These are phyloP conservation scores for Physella acuta DNA, from an alignment of 1,140 invertebrate genomes.

Conservation along the genomic window DNA sequence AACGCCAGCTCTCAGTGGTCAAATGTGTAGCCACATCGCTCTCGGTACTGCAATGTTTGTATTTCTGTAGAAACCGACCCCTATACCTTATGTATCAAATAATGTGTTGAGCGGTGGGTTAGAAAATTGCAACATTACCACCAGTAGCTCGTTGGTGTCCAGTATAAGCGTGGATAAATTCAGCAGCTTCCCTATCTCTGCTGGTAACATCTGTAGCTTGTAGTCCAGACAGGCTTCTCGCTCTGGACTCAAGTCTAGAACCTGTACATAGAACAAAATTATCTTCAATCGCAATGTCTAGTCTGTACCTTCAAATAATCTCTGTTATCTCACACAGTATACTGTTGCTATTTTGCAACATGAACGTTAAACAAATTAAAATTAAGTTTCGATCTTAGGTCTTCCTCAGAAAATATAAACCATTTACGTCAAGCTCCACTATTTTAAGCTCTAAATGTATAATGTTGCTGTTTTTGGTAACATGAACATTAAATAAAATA, in stretches of 20 bases:
- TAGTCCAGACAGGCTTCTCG: slow-evolving; percentile 56
- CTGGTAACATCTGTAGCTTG: slow-evolving; percentile 48
- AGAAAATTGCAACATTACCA: neutral
- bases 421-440: slow-evolving; percentile 47
- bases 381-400: neutral
- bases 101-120: neutral
- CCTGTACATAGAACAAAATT: slow-evolving; percentile 23
- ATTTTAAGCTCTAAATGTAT: too few relatives aligned
- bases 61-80: too few relatives aligned
- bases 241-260: slow-evolving; percentile 59
- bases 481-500: neutral
- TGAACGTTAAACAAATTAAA: neutral
- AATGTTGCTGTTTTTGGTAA: neutral
- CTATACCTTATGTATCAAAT: neutral
- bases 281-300: too few relatives aligned
- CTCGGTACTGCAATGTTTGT: too few relatives aligned
- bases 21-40: neutral
- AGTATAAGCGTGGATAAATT: slow-evolving; percentile 55
- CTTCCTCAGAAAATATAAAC: too few relatives aligned
- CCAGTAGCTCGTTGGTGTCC: slow-evolving; percentile 58
- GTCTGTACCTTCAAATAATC: too few relatives aligned
- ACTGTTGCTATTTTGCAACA: neutral
- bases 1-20: too few relatives aligned
- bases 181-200: slow-evolving; percentile 49
- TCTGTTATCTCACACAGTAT: too few relatives aligned